Percentiles rank a stretch among this genome's conserved stretches.
phyloP scores from a whole-genome alignment of 2,888 invertebrate species.

The Mythimna pallens region DNA sequence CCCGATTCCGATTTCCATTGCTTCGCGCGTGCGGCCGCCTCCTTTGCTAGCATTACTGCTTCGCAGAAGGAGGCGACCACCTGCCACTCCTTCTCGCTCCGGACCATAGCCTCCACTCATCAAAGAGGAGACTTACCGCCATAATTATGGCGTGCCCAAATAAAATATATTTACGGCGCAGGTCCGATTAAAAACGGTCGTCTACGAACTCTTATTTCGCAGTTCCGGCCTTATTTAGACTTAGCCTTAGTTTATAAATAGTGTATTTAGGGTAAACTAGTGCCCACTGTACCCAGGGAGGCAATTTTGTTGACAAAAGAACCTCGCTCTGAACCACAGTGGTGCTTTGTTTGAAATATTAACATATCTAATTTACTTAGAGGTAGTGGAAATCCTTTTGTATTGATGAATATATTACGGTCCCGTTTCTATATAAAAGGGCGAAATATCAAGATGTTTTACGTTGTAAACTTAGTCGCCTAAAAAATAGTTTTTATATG shows the following conservation, averaged over 20 bases:
- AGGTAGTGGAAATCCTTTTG: not conserved
- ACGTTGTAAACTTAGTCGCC: not conserved
- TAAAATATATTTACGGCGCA: not conserved
- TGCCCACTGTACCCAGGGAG: not conserved
- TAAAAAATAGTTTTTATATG: no score
- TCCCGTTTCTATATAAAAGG: not conserved
- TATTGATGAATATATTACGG: not conserved
- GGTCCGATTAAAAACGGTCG: not conserved
- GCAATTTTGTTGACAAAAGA: slow-evolving; percentile 16
- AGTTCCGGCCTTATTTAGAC: not conserved
- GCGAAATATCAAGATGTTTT: not conserved
- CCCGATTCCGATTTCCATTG: no score
- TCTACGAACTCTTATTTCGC: slow-evolving; percentile 1
- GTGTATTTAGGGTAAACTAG: slow-evolving; percentile 29
- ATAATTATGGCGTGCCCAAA: no score
- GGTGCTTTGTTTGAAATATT: not conserved
- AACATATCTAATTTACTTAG: not conserved
- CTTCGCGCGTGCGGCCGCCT: no score
- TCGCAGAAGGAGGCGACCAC: no score
- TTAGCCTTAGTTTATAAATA: slow-evolving; percentile 26
- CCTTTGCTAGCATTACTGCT: no score
- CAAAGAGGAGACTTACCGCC: no score
- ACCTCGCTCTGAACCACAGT: not conserved
- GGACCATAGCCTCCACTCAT: no score
- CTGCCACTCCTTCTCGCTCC: no score